Conservation (phyloP, 2,797 vertebrate species). For the Pempheris klunzingeri region DNA sequence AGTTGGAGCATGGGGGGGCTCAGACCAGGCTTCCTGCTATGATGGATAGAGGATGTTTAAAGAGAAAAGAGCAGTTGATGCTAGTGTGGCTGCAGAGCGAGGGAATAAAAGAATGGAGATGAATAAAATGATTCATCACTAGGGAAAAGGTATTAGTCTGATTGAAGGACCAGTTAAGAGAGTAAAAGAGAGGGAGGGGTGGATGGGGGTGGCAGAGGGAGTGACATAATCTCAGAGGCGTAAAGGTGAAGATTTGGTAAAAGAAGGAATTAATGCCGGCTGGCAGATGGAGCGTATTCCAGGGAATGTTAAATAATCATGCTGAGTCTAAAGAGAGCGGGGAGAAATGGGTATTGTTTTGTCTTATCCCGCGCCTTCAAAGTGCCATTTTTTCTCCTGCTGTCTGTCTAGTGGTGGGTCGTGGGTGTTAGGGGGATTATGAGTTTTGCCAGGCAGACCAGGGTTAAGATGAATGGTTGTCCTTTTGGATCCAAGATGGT, state of each 20-base stretch:
- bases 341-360: conserved; percentile 80
- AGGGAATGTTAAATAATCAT: conserved; percentile 75
- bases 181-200: conserved; percentile 53
- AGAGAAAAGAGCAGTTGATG: conserved; percentile 70
- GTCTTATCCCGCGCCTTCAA: conserved; percentile 82
- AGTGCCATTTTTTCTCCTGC: conserved; percentile 81
- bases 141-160: conserved; percentile 80
- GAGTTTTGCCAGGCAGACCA: conserved; percentile 83
- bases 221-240: conserved; percentile 69
- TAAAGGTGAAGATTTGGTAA: conserved; percentile 77
- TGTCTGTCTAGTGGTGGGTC: conserved; percentile 83
- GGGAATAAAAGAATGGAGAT: conserved; percentile 67
- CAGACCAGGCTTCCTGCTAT: conserved; percentile 64
- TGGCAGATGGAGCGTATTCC: conserved; percentile 83
- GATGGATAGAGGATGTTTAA: conserved; percentile 85
- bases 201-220: conserved; percentile 15
- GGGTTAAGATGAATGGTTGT: conserved; percentile 89
- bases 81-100: conserved; percentile 46
- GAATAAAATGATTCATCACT: conserved; percentile 83
- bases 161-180: conserved; percentile 71
- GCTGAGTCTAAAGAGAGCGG: conserved; percentile 72
- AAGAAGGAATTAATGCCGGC: conserved; percentile 73
- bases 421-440: conserved; percentile 88
- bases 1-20: conserved; percentile 50
- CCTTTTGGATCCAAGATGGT: conserved; percentile 88